These are phyloP conservation scores for Diorhabda carinulata DNA, from an alignment of 1,140 invertebrate genomes.

Conservation along the genomic window DNA sequence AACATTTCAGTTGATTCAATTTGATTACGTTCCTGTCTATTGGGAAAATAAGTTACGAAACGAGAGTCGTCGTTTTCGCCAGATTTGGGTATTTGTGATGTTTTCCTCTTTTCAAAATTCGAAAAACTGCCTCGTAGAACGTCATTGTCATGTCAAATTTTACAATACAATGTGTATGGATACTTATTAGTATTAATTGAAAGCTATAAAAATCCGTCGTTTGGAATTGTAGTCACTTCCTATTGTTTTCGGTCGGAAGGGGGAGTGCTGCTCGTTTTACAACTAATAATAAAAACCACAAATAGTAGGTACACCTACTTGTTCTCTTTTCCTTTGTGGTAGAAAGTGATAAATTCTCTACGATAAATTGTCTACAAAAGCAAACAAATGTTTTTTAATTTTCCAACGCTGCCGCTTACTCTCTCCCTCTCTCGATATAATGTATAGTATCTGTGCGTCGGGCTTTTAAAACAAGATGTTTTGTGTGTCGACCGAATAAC, in stretches of 20 bases:
- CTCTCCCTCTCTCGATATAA: background rate
- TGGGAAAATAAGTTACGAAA: no score
- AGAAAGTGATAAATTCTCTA: slow-evolving; percentile 9
- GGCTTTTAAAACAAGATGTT: background rate
- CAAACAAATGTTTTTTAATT: slow-evolving; percentile 15
- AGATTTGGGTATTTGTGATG: no score
- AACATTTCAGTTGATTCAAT: no score
- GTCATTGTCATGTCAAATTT: no score
- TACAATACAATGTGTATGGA: no score
- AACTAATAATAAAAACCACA: slow-evolving; percentile 10
- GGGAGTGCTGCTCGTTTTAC: background rate
- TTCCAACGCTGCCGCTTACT: background rate
- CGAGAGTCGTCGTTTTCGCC: no score
- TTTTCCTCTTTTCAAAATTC: no score
- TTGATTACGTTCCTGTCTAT: no score
- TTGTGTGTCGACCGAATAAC: background rate
- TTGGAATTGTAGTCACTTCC: background rate
- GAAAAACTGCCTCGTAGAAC: no score
- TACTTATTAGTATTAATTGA: no score
- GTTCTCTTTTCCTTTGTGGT: slow-evolving; percentile 4
- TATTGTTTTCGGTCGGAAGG: background rate
- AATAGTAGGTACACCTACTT: slow-evolving; percentile 1
- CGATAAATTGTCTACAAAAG: slow-evolving; percentile 10
- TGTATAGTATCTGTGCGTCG: background rate
- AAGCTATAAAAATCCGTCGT: no score